Base-by-base conservation (phyloP, 2,113 vertebrate species). In the Leuciscus idus region DNA sequence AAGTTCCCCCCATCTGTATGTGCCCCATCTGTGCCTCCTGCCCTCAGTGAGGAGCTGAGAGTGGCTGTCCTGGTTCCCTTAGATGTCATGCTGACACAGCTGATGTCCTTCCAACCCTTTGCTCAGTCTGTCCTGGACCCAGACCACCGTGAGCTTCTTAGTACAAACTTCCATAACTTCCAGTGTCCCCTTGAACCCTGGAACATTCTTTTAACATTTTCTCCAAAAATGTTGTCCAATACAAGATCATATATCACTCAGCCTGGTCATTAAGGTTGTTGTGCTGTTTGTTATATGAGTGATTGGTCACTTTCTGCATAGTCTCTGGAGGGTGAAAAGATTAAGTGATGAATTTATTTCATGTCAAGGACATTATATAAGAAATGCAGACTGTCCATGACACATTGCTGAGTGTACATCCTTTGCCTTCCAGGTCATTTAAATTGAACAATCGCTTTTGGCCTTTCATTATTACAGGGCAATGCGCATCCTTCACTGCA, bases 1-100 rank as follows among this genome's bases (percentile, higher is more conserved):
- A 96, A 96, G 87, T 95, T 97, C 89, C 95, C 97, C 80, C 97
- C 97, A 6, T 97, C 96, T 88, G 90, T 97, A 4, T 93, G 92
- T 76, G 94, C 96, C 81, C 88, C 92, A 15, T 59, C 86, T 0
- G 92, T 98, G 66, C 90, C 92, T 0, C 77, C 92, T 4, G 84
- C 86, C 82, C 94, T 96, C 33, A 91, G 62, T 28, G 94, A 96
- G 86, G 97, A 99, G 92, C 92, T 99, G 89, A 94, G 90, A 3
- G 90, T 73, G 0, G 90, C 94, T n/a, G 96, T 97, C 85, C 91
- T 97, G 30, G 94, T 97, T 86, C 94, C 94, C 62, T 91, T 98
- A 93, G 96, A 98, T 36, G 93, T 94, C 5, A 95, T 99, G 52
- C 73, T 99, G 91, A 91, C 86, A 1, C 96, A 97, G 55, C 93